Base-by-base conservation (phyloP, 2,888 invertebrate genomes). In the Merodon equestris region DNA sequence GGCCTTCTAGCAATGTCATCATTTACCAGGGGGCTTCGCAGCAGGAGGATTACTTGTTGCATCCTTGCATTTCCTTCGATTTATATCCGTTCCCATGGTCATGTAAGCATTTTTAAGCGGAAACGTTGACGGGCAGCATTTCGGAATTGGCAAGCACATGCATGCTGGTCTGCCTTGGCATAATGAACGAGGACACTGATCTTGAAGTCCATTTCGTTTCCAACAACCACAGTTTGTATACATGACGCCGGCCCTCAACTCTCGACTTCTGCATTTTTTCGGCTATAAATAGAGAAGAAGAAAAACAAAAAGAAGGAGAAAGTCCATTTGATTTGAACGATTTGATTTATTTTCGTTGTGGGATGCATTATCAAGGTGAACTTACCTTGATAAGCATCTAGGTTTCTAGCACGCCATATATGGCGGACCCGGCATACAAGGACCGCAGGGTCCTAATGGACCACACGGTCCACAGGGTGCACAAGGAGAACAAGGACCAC, bases 141-240 rank as follows among this genome's bases (percentile, higher is more conserved):
- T 88, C 0, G 91, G 91, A 44, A 87, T 85, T 0, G 91, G 91
- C 68, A 88, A 85, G 51, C 88, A 89, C 81, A 90, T 84, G 10
- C 68, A 70, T 0, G 27, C 40, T 0, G 54, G 90, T 3, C 89
- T 86, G 34, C 91, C 91, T 71, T 89, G 90, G 82, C 92, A 92
- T 40, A 88, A 87, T 1, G 89, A 88, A 66, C 92, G 88, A 0
- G 89, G 91, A 83, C 92, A 92, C 77, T 91, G 90, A 64, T 92
- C 90, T 84, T 92, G 92, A 36, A 92, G 86, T 9, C 92, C 92
- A 83, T 92, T 91, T 10, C 90, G 88, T 84, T 90, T 90, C 72
- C 90, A 89, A 84, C 92, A 92, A 56, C 91, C 90, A 82, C 92
- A 92, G 45, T 90, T 90, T 9, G 89, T 88, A 75, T 91, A 90